Conservation (phyloP, 2,113 vertebrate species). For the Steatornis caripensis region DNA sequence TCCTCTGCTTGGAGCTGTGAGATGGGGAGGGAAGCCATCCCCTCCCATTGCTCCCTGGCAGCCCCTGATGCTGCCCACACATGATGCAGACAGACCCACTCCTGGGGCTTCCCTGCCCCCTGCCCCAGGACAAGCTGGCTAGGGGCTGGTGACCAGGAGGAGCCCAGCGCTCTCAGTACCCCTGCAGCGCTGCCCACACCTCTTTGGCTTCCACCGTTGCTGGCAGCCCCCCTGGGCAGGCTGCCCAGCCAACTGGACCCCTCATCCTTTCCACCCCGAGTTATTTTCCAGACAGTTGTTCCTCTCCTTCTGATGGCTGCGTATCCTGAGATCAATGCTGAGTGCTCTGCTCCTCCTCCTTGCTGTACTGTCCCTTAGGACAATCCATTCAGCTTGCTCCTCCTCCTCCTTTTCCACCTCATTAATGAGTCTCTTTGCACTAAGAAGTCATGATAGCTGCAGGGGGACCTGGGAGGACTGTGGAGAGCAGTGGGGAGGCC, state of each 20-base stretch:
- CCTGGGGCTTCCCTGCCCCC: neutral
- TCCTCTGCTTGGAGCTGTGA: neutral
- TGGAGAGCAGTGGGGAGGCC: neutral
- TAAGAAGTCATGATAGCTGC: neutral
- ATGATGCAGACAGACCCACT: rapidly evolving
- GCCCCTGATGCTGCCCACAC: neutral
- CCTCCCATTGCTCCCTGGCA: neutral
- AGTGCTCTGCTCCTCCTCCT: neutral
- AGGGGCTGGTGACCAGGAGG: neutral
- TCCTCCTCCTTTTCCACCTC: constrained; percentile 43
- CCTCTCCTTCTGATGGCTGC: neutral
- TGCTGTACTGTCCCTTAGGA: constrained; percentile 12
- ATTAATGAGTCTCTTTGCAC: constrained; percentile 27
- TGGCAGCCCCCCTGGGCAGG: neutral
- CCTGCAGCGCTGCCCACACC: neutral
- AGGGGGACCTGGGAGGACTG: neutral
- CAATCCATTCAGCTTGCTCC: constrained; percentile 5
- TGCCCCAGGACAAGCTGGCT: rapidly evolving
- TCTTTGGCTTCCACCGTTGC: neutral
- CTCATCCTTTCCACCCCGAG: neutral
- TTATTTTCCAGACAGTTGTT: neutral
- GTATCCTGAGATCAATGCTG: neutral
- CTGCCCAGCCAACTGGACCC: neutral
- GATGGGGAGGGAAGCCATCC: neutral
- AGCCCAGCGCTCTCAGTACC: too few species aligned